Conservation (phyloP, 2,797 vertebrate genomes). For the Typhlichthys eigenmanni region DNA sequence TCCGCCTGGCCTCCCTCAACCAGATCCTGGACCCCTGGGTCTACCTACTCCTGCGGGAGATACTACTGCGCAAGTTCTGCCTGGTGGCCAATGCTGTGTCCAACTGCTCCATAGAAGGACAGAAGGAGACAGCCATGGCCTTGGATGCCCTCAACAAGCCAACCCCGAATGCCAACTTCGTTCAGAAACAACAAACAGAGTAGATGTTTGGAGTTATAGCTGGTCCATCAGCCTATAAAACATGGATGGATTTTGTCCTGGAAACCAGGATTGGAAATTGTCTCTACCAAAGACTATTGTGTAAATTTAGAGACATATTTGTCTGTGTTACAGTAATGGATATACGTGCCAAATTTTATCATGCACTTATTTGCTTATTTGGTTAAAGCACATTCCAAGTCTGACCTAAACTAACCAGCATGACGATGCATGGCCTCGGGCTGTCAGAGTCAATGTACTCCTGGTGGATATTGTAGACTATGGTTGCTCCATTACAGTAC, state of each 20-base stretch:
- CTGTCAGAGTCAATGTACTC: slow-evolving; percentile 25
- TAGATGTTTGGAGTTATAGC: slow-evolving; percentile 2
- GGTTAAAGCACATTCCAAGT: slow-evolving; percentile 30
- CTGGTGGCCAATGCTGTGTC: slow-evolving; percentile 89
- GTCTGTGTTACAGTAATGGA: slow-evolving; percentile 5
- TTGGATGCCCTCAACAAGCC: slow-evolving; percentile 64
- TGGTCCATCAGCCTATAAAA: background rate
- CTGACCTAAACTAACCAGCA: slow-evolving; percentile 55
- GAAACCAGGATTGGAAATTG: slow-evolving; percentile 4
- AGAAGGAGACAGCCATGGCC: slow-evolving; percentile 68
- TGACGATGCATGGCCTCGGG: slow-evolving; percentile 40
- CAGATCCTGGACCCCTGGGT: slow-evolving; percentile 99
- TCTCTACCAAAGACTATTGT: slow-evolving; percentile 17
- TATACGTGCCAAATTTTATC: slow-evolving; percentile 14
- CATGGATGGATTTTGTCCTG: slow-evolving; percentile 1
- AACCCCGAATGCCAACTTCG: slow-evolving; percentile 49
- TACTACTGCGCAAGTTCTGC: slow-evolving; percentile 89
- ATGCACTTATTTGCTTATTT: slow-evolving; percentile 20
- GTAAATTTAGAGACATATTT: background rate
- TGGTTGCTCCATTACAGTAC: slow-evolving; percentile 14
- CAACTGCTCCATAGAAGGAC: slow-evolving; percentile 80
- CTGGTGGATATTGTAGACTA: slow-evolving; percentile 14
- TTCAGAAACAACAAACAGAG: slow-evolving; percentile 52
- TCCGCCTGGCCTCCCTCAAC: slow-evolving; percentile 95
- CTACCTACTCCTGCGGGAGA: slow-evolving; percentile 92